Percentiles rank a stretch among this genome's conserved stretches.
Evolutionary conservation across 2,113 vertebrate genomes (phyloP).

Genomic region (Deroptyus accipitrinus): DNA sequence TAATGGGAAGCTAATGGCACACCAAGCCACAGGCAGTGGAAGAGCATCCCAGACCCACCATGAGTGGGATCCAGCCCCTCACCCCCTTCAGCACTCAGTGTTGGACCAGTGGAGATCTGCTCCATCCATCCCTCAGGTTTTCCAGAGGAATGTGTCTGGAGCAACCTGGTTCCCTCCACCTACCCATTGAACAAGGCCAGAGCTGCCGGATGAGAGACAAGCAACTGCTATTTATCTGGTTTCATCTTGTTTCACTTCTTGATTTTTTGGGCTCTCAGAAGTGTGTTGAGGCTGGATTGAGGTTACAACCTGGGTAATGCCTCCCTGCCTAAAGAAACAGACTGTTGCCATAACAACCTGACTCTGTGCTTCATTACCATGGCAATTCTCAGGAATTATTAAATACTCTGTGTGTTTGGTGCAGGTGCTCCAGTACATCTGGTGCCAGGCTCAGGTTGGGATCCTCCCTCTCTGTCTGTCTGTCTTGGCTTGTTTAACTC

Average conservation of each 20-base stretch:
- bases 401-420: conserved; percentile 52
- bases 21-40: not conserved
- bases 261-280: conserved; percentile 2
- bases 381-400: conserved; percentile 58
- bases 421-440: not conserved
- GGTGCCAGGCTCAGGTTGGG: conserved; percentile 31
- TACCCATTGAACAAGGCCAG: not conserved
- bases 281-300: conserved; percentile 4
- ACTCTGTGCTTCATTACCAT: conserved; percentile 58
- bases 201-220: not conserved
- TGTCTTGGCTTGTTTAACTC: conserved; percentile 27
- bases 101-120: not conserved
- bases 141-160: not conserved
- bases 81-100: not conserved
- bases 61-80: not conserved
- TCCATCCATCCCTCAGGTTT: not conserved
- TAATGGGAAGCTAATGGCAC: not conserved
- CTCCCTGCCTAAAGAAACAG: conserved; percentile 7
- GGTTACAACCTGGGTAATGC: conserved; percentile 46
- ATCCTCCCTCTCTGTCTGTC: conserved; percentile 5
- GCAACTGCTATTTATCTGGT: not conserved
- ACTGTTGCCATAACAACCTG: conserved; percentile 55
- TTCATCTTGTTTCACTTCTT: not conserved
- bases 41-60: not conserved
- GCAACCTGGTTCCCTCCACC: not conserved